These are phyloP conservation scores for Coptotermes formosanus DNA, from an alignment of 1,140 invertebrate species.

Conservation along the genomic window DNA sequence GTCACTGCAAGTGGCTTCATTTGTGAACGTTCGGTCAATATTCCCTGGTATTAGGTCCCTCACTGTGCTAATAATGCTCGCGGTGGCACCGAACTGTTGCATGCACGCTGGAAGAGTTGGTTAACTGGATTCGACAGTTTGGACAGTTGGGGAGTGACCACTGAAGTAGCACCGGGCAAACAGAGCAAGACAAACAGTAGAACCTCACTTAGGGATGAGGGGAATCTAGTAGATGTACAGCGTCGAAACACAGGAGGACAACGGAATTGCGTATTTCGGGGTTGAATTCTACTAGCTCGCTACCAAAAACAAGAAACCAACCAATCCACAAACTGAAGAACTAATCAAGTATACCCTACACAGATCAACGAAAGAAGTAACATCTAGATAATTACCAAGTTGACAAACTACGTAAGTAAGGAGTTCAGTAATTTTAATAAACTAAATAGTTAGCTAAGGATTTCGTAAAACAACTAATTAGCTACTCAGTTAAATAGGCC, in stretches of 20 bases:
- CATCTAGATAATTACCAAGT: too few relatives aligned
- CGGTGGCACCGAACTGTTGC: neutral
- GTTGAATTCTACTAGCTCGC: too few relatives aligned
- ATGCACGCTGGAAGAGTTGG: neutral
- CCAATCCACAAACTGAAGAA: too few relatives aligned
- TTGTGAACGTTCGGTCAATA: neutral
- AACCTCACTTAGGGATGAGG: neutral
- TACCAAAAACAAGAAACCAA: too few relatives aligned
- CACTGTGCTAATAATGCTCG: neutral
- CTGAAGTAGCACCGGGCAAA: neutral
- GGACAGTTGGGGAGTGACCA: neutral
- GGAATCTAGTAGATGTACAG: neutral
- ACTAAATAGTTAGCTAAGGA: neutral
- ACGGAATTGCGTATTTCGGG: neutral
- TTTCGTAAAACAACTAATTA: neutral
- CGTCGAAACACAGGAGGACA: neutral
- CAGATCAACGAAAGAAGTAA: too few relatives aligned
- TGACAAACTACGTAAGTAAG: too few relatives aligned
- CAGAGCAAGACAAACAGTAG: neutral
- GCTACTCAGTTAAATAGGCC: neutral
- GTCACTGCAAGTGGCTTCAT: neutral
- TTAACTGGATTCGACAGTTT: constrained; percentile 16
- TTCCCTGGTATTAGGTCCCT: neutral
- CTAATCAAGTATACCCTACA: too few relatives aligned
- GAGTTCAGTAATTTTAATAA: neutral